Percentiles rank a stretch among this genome's conserved stretches.
Evolutionary conservation across 2,888 invertebrate genomes (phyloP).

Genomic region (Pseudococcus jackbeardsleyi): DNA sequence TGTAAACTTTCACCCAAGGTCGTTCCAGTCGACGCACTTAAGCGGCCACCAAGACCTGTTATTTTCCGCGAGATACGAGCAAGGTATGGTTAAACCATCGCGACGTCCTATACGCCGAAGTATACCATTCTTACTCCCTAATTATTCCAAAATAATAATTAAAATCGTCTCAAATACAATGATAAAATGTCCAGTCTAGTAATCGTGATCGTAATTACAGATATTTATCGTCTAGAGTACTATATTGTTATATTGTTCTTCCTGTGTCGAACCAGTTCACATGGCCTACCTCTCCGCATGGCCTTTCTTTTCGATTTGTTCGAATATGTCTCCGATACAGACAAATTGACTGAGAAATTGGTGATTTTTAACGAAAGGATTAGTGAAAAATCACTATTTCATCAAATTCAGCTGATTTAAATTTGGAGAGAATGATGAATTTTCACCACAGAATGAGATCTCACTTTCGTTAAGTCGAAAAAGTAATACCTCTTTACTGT

Average conservation of each 20-base stretch:
- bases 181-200: neutral
- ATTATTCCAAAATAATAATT: constrained; percentile 20
- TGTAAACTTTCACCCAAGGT: constrained; percentile 57
- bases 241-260: constrained; percentile 14
- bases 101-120: neutral
- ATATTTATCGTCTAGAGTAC: neutral
- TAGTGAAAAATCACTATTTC: too few relatives aligned
- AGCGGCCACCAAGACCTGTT: neutral
- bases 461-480: too few relatives aligned
- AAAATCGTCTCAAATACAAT: constrained; percentile 36
- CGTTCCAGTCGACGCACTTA: constrained; percentile 47
- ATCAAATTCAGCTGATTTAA: too few relatives aligned
- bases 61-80: neutral
- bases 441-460: too few relatives aligned
- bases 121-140: neutral
- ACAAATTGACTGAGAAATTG: too few relatives aligned
- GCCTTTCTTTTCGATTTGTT: neutral
- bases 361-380: too few relatives aligned
- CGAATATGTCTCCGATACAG: neutral
- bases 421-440: too few relatives aligned
- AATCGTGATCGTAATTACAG: constrained; percentile 5
- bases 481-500: too few relatives aligned
- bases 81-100: neutral
- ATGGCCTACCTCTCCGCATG: neutral
- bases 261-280: neutral